A percentile compares a stretch with the other conserved stretches of the same genome.
Conservation (phyloP, 64 coral and sea anemone species). For the Pachyseris speciosa region DNA sequence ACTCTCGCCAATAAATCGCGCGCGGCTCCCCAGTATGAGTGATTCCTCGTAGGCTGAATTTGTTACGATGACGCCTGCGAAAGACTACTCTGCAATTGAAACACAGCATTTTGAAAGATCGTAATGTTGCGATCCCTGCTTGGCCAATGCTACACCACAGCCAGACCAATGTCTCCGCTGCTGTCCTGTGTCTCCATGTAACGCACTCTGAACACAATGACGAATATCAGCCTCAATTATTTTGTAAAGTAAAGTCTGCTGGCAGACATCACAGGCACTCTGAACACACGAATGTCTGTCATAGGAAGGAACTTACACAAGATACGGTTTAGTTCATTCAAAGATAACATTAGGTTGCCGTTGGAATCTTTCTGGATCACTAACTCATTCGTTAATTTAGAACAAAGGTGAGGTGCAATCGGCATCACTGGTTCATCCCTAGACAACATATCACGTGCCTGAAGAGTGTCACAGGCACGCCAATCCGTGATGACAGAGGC, state of each 20-base stretch:
- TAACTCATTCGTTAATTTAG: slow-evolving; percentile 15
- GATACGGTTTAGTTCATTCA: slow-evolving; percentile 59
- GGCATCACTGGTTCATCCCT: slow-evolving; percentile 48
- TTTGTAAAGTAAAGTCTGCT: slow-evolving; percentile 56
- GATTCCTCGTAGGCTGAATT: too few relatives aligned
- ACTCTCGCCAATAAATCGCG: too few relatives aligned
- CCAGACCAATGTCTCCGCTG: too few relatives aligned
- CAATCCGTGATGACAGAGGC: background rate
- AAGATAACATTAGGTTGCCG: slow-evolving; percentile 50
- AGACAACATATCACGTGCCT: slow-evolving; percentile 10
- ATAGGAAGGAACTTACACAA: slow-evolving; percentile 19
- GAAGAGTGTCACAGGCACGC: background rate
- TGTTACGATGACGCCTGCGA: too few relatives aligned
- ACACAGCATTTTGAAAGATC: too few relatives aligned
- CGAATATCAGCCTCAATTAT: too few relatives aligned
- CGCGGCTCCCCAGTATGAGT: too few relatives aligned
- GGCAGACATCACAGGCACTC: slow-evolving; percentile 29
- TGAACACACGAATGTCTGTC: slow-evolving; percentile 66
- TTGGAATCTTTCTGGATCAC: slow-evolving; percentile 46
- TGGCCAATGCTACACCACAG: too few relatives aligned
- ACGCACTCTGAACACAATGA: too few relatives aligned
- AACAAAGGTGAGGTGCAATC: slow-evolving; percentile 48
- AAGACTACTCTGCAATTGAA: too few relatives aligned
- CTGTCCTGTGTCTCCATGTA: too few relatives aligned
- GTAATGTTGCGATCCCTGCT: too few relatives aligned